Evolutionary conservation across 2,888 invertebrate genomes (phyloP).

Genomic region (Athalia circularis): DNA sequence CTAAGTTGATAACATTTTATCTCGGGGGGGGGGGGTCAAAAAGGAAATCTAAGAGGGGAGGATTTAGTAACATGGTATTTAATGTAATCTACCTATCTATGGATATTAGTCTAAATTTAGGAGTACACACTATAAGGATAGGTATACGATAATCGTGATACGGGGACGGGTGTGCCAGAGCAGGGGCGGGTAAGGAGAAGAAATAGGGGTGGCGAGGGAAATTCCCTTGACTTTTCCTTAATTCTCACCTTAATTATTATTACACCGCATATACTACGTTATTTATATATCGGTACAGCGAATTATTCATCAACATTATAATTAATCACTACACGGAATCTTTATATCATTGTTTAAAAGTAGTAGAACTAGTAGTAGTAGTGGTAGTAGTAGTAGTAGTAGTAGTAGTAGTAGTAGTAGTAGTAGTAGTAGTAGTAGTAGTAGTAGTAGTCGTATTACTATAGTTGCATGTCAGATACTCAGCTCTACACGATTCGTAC

Average conservation of each 20-base stretch:
- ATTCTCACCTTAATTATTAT: slow-evolving; percentile 33
- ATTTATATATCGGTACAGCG: slow-evolving; percentile 34
- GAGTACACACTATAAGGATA: slow-evolving; percentile 1
- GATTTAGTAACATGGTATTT: not conserved
- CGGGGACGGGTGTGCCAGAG: slow-evolving; percentile 26
- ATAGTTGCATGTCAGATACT: too few species aligned
- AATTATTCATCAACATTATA: slow-evolving; percentile 27
- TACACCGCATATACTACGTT: slow-evolving; percentile 29
- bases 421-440: not conserved
- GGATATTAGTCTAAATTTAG: not conserved
- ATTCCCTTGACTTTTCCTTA: slow-evolving; percentile 33
- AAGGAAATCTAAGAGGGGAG: not conserved
- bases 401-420: slow-evolving; percentile 22
- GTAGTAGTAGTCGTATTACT: not conserved
- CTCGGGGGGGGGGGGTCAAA: too few species aligned
- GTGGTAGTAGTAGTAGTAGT: slow-evolving; percentile 9
- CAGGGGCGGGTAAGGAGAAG: slow-evolving; percentile 5
- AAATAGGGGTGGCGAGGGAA: slow-evolving; percentile 14
- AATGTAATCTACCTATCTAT: not conserved
- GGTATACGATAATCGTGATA: not conserved
- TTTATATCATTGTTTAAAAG: slow-evolving; percentile 13
- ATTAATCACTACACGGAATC: slow-evolving; percentile 29
- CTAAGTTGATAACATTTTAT: not conserved
- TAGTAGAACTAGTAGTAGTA: not conserved
- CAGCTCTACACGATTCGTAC: too few species aligned